phyloP scores from a whole-genome alignment of 2,888 invertebrate genomes.

The Apotomis turbidana region DNA sequence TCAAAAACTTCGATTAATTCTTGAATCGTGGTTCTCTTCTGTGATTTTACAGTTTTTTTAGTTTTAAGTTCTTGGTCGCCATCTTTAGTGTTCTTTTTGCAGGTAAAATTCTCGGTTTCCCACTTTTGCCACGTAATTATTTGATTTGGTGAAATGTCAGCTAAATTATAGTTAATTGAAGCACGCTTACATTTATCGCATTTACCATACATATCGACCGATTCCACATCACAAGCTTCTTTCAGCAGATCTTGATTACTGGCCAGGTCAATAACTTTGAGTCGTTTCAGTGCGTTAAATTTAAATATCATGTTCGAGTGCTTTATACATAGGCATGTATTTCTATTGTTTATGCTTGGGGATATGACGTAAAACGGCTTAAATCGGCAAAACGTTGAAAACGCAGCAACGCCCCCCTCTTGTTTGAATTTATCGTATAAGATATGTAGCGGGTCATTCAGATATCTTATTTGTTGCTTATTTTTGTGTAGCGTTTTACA shows the following conservation, averaged over 20 bases:
- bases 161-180: not conserved
- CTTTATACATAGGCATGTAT: not conserved
- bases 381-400: not conserved
- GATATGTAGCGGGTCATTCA: not conserved
- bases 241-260: not conserved
- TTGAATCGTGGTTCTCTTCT: slow-evolving; percentile 19
- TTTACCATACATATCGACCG: not conserved
- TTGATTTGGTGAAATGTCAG: too few relatives aligned
- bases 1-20: slow-evolving; percentile 27
- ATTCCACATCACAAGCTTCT: not conserved
- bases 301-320: not conserved
- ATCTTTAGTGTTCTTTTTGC: slow-evolving; percentile 1
- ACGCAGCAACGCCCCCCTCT: not conserved
- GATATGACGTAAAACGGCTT: not conserved
- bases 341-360: not conserved
- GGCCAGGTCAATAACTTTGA: too few relatives aligned
- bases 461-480: slow-evolving; percentile 32
- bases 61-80: slow-evolving; percentile 12
- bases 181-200: not conserved
- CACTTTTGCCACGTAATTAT: slow-evolving; percentile 18
- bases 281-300: too few relatives aligned
- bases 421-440: not conserved
- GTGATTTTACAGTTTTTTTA: slow-evolving; percentile 31
- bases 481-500: slow-evolving; percentile 28
- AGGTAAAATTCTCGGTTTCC: slow-evolving; percentile 23